phyloP scores from a whole-genome alignment of 2,888 invertebrate species.

The Carterocephalus palaemon region DNA sequence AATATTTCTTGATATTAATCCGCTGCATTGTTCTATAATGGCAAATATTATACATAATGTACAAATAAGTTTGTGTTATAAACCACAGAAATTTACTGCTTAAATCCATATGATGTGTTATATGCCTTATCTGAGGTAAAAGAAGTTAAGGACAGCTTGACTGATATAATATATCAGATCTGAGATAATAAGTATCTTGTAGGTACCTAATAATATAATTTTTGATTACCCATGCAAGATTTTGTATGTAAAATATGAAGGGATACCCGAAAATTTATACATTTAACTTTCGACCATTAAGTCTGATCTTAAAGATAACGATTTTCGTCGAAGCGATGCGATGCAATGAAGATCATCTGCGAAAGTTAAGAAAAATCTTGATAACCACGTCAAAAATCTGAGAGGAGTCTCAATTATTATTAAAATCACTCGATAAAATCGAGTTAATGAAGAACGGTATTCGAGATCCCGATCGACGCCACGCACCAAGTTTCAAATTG shows the following conservation, averaged over 20 bases:
- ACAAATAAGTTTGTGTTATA: too few relatives aligned
- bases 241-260: constrained; percentile 3
- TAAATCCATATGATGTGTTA: too few relatives aligned
- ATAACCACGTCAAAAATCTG: constrained; percentile 64
- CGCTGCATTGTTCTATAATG: too few relatives aligned
- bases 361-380: constrained; percentile 57
- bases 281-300: constrained; percentile 28
- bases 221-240: constrained; percentile 10
- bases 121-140: too few relatives aligned
- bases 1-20: background rate
- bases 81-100: too few relatives aligned
- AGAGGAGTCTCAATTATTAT: constrained; percentile 66
- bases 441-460: constrained; percentile 74
- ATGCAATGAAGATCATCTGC: constrained; percentile 48
- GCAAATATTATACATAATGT: too few relatives aligned
- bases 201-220: constrained; percentile 8
- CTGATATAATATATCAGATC: constrained; percentile 1
- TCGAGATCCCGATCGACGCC: constrained; percentile 56
- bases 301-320: constrained; percentile 40
- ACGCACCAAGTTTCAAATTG: constrained; percentile 63
- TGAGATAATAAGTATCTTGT: constrained; percentile 1
- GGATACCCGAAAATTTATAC: constrained; percentile 21
- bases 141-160: too few relatives aligned
- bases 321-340: constrained; percentile 47
- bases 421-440: constrained; percentile 73